Evolutionary conservation across 2,797 vertebrate genomes (phyloP).

Genomic region (Sorex maritimensis): DNA sequence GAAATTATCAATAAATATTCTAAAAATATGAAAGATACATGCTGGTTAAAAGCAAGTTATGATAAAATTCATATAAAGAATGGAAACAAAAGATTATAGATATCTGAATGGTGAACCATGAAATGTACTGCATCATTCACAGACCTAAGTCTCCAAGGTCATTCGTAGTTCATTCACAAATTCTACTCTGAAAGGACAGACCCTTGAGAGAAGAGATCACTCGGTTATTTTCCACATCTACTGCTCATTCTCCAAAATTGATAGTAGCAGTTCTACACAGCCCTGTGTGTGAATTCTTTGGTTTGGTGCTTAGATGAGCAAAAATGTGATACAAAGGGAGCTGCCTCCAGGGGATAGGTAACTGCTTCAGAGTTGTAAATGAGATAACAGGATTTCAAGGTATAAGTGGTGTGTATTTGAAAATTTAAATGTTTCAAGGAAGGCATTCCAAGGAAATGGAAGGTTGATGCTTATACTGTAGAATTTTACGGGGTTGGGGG

Average conservation of each 20-base stretch:
- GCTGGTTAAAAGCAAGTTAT: background rate
- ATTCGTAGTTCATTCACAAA: background rate
- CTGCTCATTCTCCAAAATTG: slow-evolving; percentile 6
- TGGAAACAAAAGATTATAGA: background rate
- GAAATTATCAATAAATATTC: background rate
- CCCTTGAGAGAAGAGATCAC: background rate
- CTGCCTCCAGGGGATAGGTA: background rate
- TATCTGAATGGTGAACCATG: background rate
- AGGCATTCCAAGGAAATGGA: background rate
- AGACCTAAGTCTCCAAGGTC: slow-evolving; percentile 26
- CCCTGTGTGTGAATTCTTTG: background rate
- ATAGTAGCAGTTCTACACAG: background rate
- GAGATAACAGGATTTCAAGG: slow-evolving; percentile 35
- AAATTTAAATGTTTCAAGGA: background rate
- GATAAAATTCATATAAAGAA: slow-evolving; percentile 12
- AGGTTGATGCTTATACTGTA: background rate
- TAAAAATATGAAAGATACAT: background rate
- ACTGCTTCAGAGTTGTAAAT: background rate
- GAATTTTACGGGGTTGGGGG: too few relatives aligned
- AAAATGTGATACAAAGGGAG: slow-evolving; percentile 54
- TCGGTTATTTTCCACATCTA: background rate
- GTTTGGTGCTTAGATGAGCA: background rate
- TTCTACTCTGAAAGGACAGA: slow-evolving; percentile 6
- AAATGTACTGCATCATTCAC: background rate
- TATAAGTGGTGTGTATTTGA: slow-evolving; percentile 7